Base-by-base conservation (phyloP, 2,888 invertebrate species). In the Chymomyza fuscimana region DNA sequence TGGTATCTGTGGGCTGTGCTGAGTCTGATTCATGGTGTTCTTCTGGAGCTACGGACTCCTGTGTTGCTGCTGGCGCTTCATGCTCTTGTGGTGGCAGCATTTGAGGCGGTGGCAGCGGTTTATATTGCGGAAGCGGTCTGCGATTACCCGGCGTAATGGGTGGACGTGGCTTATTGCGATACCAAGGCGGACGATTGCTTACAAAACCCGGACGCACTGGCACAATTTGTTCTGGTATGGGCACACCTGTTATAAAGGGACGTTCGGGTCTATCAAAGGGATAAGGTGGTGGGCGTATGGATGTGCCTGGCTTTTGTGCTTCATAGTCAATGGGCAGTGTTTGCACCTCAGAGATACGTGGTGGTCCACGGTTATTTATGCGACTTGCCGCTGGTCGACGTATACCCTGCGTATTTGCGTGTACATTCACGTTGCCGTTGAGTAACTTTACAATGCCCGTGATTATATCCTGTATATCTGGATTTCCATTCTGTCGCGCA, bases 361-460 rank as follows among this genome's bases (percentile, higher is more conserved):
- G 97, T 0, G 97, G 98, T 0, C 97, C 97, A 71, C 98, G 92
- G 89, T 98, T 97, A 87, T 98, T 98, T 16, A 98, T 97, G 73
- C 97, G 93, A 4, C 95, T 95, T 29, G 94, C 94, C 83, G 95
- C 92, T 0, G 96, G 96, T 15, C 96, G 92, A 69, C 96, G 93
- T 0, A 94, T 94, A 15, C 92, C 92, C 69, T 94, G 94, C 0
- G 95, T 95, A 79, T 96, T 96, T 0, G 95, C 95, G 89, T 95
- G 96, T 0, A 97, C 96, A 83, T 97, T 97, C 0, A 97, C 97
- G 83, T 97, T 97, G 0, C 97, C 97, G 77, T 97, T 97, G 1
- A 97, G 92, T 12, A 97, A 91, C 90, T 97, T 97, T 0, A 97
- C 97, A 63, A 97, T 95, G 9, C 97, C 97, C 2, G 96, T 96